Base-by-base conservation (phyloP, 2,888 invertebrate genomes). In the Brachypalpus laphriformis region DNA sequence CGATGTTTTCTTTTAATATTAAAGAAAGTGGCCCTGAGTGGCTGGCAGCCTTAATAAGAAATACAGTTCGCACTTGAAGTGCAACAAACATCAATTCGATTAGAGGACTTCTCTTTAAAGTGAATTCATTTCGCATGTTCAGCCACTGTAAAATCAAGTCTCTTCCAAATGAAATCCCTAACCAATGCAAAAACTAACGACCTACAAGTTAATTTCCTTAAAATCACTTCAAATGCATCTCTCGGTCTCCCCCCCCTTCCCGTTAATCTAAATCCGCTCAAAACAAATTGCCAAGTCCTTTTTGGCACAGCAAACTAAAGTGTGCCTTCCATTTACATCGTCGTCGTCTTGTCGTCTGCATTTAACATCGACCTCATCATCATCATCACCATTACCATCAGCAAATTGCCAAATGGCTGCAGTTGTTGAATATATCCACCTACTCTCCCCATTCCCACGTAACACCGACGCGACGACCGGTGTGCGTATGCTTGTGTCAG, bases 341-440 rank as follows among this genome's bases (percentile, higher is more conserved):
- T 25, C 4, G 31, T 34, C 57, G 22, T n/a, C 34, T n/a, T 11
- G 28, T 57, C 54, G 31, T 70, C 31, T 59, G 45, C 51, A 51
- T 34, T 77, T 71, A 9, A 22, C 56, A 59, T 37, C 71, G 59
- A 71, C 76, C 56, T 49, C 49, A 71, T 65, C 76, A 61, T 56
- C 74, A 66, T 59, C 65, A 40, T 49, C 25, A 74, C 20, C 59
- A 63, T 11, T 31, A 18, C 31, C 40, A 18, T 40, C 16, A 59
- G 57, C 14, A 61, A 61, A 71, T 66, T 61, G 31, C 45, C 65
- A 63, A 70, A 82, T 65, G 70, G 5, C 66, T 82, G 71, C 65
- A 65, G 20, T 72, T 45, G 14, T 20, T 31, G 16, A 65, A 9
- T 57, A 40, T 20, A 40, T 20, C 57, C 57, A 40, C 65, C 57